Evolutionary conservation across 2,888 invertebrate species (phyloP), one percentile per base, ranked within the genome.

Genomic region (Pemphredon lugubris): DNA sequence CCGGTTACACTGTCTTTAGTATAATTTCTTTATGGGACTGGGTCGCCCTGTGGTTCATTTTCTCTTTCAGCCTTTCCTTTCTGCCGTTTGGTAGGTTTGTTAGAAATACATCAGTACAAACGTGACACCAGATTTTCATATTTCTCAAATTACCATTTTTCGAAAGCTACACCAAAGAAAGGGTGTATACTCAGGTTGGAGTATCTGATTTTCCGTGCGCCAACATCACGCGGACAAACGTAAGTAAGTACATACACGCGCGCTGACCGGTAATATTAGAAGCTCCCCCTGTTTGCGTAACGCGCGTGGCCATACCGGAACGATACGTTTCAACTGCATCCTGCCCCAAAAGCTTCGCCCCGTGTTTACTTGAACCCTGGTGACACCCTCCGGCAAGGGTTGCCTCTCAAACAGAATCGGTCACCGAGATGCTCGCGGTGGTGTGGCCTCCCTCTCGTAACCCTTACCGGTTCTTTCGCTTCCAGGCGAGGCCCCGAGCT

Each of bases 331-430:
- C 85, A 83, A 82, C 69, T 69, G 75, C 73, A 68, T 68, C 72
- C 68, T 63, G 44, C 64, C 63, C 64, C 74, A 42, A 73, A 73
- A 76, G 69, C 77, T 51, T 61, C 72, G 16, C 72, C 73, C 74
- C 40, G 82, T 86, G 84, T 88, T 87, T 86, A 82, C 84, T 86
- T 83, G 84, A 82, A 84, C 83, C 84, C 82, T 66, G 58, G 26
- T 66, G 63, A 67, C 69, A 73, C 67, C 80, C 77, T 74, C 79
- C 51, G 85, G 87, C 87, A 86, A 87, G 87, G 87, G 87, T 87
- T 83, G 84, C 84, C 82, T 83, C 87, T 88, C 87, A 87, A 88
- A 88, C 87, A 87, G 84, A 86, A 84, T 87, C 87, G 85, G 85
- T 85, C 86, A 84, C 83, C 83, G 82, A 85, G 86, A 83, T 42